Evolutionary conservation across 2,888 invertebrate species (phyloP).

Genomic region (Euplexia lucipara): DNA sequence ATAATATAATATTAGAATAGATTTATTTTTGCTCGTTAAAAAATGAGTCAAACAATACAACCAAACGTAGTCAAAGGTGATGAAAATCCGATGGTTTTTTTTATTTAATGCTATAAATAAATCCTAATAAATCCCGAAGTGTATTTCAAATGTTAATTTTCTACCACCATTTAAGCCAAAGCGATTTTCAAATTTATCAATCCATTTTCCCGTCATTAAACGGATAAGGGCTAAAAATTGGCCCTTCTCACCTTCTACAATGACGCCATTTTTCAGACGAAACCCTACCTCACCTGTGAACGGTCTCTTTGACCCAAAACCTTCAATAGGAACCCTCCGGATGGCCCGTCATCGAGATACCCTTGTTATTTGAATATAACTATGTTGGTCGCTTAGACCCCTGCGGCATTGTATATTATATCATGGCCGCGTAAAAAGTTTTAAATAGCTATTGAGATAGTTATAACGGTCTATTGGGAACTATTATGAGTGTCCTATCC

Average conservation of each 20-base stretch:
- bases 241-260: constrained; percentile 45
- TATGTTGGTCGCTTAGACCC: constrained; percentile 51
- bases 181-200: constrained; percentile 12
- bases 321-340: constrained; percentile 64
- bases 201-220: constrained; percentile 45
- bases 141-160: neutral
- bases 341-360: constrained; percentile 61
- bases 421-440: constrained; percentile 50
- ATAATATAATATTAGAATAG: too few relatives aligned
- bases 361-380: constrained; percentile 60
- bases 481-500: constrained; percentile 31
- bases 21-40: too few relatives aligned
- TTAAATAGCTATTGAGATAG: constrained; percentile 62
- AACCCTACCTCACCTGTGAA: constrained; percentile 46
- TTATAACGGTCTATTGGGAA: constrained; percentile 27
- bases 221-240: constrained; percentile 49
- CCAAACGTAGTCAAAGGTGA: too few relatives aligned
- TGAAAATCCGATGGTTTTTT: too few relatives aligned
- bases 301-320: constrained; percentile 53
- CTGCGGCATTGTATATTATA: constrained; percentile 47
- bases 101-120: too few relatives aligned
- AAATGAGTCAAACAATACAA: too few relatives aligned
- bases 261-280: constrained; percentile 57
- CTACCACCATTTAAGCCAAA: neutral
- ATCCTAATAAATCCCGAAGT: neutral